phyloP scores from a whole-genome alignment of 2,888 invertebrate species.

The Thereva nobilitata region DNA sequence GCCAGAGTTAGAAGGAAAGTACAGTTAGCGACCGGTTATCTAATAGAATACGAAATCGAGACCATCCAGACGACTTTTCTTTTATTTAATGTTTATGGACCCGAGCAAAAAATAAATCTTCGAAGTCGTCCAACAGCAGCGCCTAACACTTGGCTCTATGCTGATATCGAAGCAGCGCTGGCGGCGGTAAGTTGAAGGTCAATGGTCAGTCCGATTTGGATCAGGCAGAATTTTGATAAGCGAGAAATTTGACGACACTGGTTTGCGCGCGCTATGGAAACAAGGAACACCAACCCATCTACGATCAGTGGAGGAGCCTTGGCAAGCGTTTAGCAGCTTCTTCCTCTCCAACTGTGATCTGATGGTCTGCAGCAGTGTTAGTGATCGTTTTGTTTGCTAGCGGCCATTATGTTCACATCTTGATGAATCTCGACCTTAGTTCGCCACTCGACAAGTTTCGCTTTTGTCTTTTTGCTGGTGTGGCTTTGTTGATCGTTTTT shows the following conservation, averaged over 20 bases:
- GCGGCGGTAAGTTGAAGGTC: slow-evolving; percentile 21
- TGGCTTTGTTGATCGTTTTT: slow-evolving; percentile 22
- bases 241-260: slow-evolving; percentile 23
- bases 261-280: slow-evolving; percentile 4
- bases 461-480: slow-evolving; percentile 27
- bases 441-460: slow-evolving; percentile 29
- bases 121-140: background rate
- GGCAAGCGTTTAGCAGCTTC: background rate
- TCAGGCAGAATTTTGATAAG: slow-evolving; percentile 25
- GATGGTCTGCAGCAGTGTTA: background rate
- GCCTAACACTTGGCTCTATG: background rate
- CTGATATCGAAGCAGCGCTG: background rate
- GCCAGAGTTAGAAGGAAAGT: too few relatives aligned
- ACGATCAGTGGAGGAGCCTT: slow-evolving; percentile 8
- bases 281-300: slow-evolving; percentile 15
- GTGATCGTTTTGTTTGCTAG: slow-evolving; percentile 1
- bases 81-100: too few relatives aligned
- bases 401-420: background rate
- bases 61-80: too few relatives aligned
- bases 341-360: slow-evolving; percentile 17
- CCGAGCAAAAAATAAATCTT: background rate
- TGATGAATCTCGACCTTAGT: slow-evolving; percentile 24
- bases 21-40: too few relatives aligned
- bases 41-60: too few relatives aligned
- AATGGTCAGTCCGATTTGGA: slow-evolving; percentile 12